phyloP scores from a whole-genome alignment of 2,113 vertebrate species.

The Psittacula cyanocephala region DNA sequence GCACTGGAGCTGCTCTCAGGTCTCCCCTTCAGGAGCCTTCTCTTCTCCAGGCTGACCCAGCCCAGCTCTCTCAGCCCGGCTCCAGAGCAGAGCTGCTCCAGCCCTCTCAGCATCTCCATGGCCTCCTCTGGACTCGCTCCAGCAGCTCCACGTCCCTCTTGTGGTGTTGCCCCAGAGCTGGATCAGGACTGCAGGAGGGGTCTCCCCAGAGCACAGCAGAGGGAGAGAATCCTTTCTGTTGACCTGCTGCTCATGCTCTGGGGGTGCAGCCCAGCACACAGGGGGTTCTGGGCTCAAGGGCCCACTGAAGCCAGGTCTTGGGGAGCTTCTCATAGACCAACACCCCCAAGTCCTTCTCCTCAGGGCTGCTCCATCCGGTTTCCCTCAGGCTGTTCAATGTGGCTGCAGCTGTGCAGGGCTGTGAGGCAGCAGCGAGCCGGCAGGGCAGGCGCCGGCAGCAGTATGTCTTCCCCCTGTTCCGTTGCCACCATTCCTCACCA shows the following conservation, averaged over 20 bases:
- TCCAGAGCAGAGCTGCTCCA: too few species aligned
- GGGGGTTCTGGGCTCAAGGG: neutral
- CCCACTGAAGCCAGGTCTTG: neutral
- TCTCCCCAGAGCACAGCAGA: neutral
- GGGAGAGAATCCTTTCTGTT: neutral
- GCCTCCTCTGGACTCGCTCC: too few species aligned
- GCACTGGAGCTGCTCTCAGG: too few species aligned
- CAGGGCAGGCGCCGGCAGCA: rapidly evolving
- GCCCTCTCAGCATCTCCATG: too few species aligned
- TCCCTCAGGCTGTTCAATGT: neutral
- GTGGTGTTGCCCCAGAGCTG: neutral
- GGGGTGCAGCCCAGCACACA: neutral
- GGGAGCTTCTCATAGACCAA: neutral
- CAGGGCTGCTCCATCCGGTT: neutral
- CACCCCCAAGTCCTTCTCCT: neutral
- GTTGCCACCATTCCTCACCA: neutral
- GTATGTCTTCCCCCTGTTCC: neutral
- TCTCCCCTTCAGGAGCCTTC: too few species aligned
- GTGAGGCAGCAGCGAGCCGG: neutral
- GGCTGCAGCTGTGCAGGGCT: neutral
- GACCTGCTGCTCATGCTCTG: neutral
- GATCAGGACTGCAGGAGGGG: neutral
- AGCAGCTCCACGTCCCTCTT: neutral
- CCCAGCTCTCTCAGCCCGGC: too few species aligned
- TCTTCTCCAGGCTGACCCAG: too few species aligned